Evolutionary conservation across 1,140 invertebrate genomes (phyloP).

Genomic region (Drosophila leontia): DNA sequence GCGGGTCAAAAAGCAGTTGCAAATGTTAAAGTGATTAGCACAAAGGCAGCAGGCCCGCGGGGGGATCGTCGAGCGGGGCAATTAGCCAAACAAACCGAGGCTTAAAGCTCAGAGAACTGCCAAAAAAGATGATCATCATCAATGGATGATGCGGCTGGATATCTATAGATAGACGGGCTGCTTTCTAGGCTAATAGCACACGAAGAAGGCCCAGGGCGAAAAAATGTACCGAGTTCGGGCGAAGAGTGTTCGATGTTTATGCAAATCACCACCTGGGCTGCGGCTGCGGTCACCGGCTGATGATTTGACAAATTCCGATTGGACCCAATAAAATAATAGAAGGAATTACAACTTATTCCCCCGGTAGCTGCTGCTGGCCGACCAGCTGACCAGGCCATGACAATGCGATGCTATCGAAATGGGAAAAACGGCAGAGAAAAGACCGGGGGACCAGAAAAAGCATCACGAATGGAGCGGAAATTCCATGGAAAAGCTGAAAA

Average conservation of each 20-base stretch:
- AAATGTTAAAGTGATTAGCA: conserved; percentile 82
- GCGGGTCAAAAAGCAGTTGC: conserved; percentile 77
- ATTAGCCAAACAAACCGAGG: conserved; percentile 68
- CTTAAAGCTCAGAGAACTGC: conserved; percentile 44
- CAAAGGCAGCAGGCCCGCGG: conserved; percentile 38
- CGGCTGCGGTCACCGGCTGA: conserved; percentile 9
- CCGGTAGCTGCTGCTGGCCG: conserved; percentile 24
- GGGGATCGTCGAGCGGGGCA: conserved; percentile 41
- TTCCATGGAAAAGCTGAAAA: conserved; percentile 71
- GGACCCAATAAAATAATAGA: conserved; percentile 50
- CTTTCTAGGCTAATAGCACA: conserved; percentile 81
- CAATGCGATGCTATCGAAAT: conserved; percentile 68
- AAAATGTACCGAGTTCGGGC: conserved; percentile 20
- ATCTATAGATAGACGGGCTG: conserved; percentile 26
- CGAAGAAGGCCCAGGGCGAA: conserved; percentile 44
- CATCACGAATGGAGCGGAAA: conserved; percentile 80
- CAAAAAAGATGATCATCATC: conserved; percentile 74
- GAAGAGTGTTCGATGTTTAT: conserved; percentile 47
- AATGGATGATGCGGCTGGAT: conserved; percentile 40
- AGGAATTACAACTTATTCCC: conserved; percentile 33
- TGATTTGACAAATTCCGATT: conserved; percentile 69
- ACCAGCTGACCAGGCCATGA: conserved; percentile 55
- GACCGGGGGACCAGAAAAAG: conserved; percentile 53
- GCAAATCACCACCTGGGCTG: conserved; percentile 54
- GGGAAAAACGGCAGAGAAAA: conserved; percentile 34